Base-by-base conservation (phyloP, 2,888 invertebrate genomes). In the Seira musarum region DNA sequence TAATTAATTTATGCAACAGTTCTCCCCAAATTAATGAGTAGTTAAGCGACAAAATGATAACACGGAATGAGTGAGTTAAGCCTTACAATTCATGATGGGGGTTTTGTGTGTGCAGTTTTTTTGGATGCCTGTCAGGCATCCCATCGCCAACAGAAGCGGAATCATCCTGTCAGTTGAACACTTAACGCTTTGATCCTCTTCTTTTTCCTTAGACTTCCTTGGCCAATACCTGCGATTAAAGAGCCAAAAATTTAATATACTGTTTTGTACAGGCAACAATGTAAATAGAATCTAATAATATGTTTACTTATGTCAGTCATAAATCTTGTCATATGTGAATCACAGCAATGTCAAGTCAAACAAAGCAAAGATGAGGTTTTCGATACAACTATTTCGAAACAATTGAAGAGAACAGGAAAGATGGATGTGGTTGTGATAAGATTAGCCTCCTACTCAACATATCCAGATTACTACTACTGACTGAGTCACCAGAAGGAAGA, bases 51-150 rank as follows among this genome's bases (percentile, higher is more conserved):
- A 30, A 30, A 30, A 30, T n/a, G n/a, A 30, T 61, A 61, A 71
- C 19, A 24, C 19, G 19, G 15, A 69, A 53, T 66, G 17, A 49
- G 17, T 49, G 46, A 35, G 10, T 22, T 46, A 64, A 15, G 49
- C 53, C 85, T 85, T 85, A 86, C 86, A 85, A 67, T 85, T 83
- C 80, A 83, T 82, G 57, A 85, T 83, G 30, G 86, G 86, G 0
- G 80, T 81, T 5, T 72, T 80, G 17, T 77, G 76, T 21, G 19
- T 21, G 40, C 85, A 85, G 49, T 84, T 80, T 35, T 84, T 85
- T 53, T 82, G 83, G 70, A 85, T 82, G 66, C 83, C 83, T 19
- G 86, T 86, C 40, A 86, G 73, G 72, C 86, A 86, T 61, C 83
- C 82, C 70, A 86, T 73, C 8, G 83, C 83, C 46, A 85, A 61